Conservation (phyloP, 2,113 vertebrate genomes). For the Megaleporinus macrocephalus region DNA sequence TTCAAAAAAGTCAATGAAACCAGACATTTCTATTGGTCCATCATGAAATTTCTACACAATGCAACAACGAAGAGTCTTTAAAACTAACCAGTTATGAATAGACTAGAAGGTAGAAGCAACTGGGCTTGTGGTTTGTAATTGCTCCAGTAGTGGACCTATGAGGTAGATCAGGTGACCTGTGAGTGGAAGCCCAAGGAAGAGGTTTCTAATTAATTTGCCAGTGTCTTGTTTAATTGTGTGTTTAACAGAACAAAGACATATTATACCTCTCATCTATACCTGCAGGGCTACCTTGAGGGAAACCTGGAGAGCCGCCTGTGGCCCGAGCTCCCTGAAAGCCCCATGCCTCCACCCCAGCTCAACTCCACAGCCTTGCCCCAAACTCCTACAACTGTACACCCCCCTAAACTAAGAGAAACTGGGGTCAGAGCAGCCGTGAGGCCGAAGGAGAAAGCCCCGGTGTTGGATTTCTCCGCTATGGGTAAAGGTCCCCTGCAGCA, state of each 20-base stretch:
- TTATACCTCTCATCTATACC: background rate
- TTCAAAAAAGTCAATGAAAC: too few species aligned
- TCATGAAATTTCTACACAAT: too few species aligned
- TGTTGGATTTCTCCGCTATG: constrained; percentile 38
- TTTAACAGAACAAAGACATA: too few species aligned
- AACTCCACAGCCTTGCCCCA: constrained; percentile 70
- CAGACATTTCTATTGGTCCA: too few species aligned
- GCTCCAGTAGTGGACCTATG: too few species aligned
- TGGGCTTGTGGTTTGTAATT: too few species aligned
- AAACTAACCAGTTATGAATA: too few species aligned
- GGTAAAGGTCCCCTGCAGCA: constrained; percentile 70
- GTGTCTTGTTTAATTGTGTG: too few species aligned
- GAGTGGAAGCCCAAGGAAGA: too few species aligned
- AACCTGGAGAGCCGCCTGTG: constrained; percentile 46
- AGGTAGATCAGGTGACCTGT: background rate
- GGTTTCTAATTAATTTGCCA: too few species aligned
- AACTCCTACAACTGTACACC: constrained; percentile 21
- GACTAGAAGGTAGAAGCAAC: too few species aligned
- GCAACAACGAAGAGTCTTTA: too few species aligned
- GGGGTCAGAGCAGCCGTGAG: background rate
- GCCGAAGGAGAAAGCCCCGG: constrained; percentile 32
- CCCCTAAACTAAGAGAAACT: background rate
- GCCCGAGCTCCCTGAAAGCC: constrained; percentile 65
- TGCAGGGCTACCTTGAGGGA: background rate
- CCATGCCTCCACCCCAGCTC: constrained; percentile 69